phyloP scores from a whole-genome alignment of 35 echinoderm and acorn worm genomes.

The Anneissia japonica region DNA sequence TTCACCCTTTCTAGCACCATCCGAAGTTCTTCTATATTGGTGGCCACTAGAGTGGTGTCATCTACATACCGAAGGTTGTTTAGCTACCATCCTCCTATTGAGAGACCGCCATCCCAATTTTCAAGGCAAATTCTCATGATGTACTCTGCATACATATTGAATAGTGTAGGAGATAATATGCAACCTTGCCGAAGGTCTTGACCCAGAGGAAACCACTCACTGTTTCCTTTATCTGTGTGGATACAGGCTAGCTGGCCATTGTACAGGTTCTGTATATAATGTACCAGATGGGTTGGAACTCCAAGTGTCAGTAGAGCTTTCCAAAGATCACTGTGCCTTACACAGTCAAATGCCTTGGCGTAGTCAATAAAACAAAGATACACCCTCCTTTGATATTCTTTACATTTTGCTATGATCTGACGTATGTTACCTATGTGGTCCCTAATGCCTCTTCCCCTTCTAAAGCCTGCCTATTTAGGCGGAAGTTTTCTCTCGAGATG shows the following conservation, averaged over 20 bases:
- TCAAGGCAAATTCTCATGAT: slow-evolving; percentile 25
- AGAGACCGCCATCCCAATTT: neutral
- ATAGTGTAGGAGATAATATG: slow-evolving; percentile 20
- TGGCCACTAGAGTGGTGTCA: slow-evolving; percentile 12
- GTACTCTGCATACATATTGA: slow-evolving; percentile 38
- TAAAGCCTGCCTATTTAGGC: slow-evolving; percentile 36
- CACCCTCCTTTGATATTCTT: slow-evolving; percentile 25
- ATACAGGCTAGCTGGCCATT: slow-evolving; percentile 4
- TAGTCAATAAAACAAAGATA: slow-evolving; percentile 45
- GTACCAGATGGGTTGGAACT: slow-evolving; percentile 2
- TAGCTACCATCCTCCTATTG: slow-evolving; percentile 16
- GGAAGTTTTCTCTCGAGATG: slow-evolving; percentile 31
- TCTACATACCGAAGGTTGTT: slow-evolving; percentile 26
- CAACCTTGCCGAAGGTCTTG: slow-evolving; percentile 27
- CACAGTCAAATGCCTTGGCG: slow-evolving; percentile 48
- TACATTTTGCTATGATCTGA: slow-evolving; percentile 29
- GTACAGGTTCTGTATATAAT: neutral
- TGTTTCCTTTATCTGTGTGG: slow-evolving; percentile 1
- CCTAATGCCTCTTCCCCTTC: slow-evolving; percentile 36
- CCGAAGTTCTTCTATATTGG: slow-evolving; percentile 3
- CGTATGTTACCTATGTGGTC: slow-evolving; percentile 33
- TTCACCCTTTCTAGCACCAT: neutral
- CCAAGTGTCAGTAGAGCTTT: neutral
- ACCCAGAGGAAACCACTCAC: slow-evolving; percentile 5
- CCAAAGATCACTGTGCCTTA: neutral